Evolutionary conservation across 2,797 vertebrate species (phyloP), one percentile per base, ranked within the genome.

Genomic region (Heliangelus exortis): DNA sequence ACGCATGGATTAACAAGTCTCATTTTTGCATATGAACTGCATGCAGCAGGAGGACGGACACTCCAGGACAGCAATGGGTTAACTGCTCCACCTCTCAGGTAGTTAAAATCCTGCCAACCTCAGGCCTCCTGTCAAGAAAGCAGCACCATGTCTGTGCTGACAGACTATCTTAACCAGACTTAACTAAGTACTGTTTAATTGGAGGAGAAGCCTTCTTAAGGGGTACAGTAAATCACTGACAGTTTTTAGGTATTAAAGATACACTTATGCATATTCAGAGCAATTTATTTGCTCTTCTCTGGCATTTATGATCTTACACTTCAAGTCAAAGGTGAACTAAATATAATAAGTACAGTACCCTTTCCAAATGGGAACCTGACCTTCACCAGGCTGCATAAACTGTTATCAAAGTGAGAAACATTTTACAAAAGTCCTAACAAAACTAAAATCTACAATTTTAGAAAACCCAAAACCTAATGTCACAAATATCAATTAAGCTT

Each of bases 331-430:
- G 36, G 26, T 65, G 45, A 86, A 51, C 7, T 5, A 22, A 45
- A 55, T 13, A 10, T 0, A 0, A 15, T 5, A 22, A 45, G 55
- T 13, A 10, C 0, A 0, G 15, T 10, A 9, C 25, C 41, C 59
- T 65, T 76, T 79, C 50, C 59, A 50, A 41, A 43, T 12, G 63
- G 36, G 33, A 74, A 26, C 36, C 29, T 53, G 58, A 48, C 54
- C 73, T 87, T 47, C 66, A 67, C 39, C 41, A 34, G 19, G 20
- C 53, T 62, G 51, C 80, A 75, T 36, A 51, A 75, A 91, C 47
- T 59, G 41, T 67, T 82, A 5, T 6, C 65, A 25, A 48, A 39
- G 28, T 9, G n/a, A 91, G 33, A 20, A 84, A 78, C 1, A 1
- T 34, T 90, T 58, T 29, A 73, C 28, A 79, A n/a, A 45, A 81